Evolutionary conservation across 2,797 vertebrate species (phyloP).

Genomic region (Peromyscus aztecus): DNA sequence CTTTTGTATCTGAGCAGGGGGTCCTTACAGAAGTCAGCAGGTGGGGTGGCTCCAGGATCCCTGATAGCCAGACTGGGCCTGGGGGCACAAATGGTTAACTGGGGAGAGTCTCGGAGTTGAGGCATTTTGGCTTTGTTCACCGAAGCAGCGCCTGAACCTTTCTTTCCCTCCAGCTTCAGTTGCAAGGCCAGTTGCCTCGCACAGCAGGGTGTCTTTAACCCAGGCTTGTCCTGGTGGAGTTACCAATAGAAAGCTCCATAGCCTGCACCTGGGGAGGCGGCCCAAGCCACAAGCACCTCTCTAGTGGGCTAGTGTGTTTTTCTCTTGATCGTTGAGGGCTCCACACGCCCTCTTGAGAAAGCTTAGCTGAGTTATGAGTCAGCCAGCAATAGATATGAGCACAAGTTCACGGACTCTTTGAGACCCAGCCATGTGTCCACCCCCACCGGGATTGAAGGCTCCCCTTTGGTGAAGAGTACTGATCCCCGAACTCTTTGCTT

Average conservation of each 20-base stretch:
- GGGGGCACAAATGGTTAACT: background rate
- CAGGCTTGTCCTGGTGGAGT: background rate
- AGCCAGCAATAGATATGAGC: background rate
- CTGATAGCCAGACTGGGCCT: background rate
- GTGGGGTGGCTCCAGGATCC: background rate
- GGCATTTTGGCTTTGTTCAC: background rate
- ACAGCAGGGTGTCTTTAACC: background rate
- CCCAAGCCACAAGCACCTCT: background rate
- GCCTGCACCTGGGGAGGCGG: background rate
- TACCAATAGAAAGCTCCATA: background rate
- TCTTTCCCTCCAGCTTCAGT: background rate
- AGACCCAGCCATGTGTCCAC: background rate
- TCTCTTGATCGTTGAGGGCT: background rate
- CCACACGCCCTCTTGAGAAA: background rate
- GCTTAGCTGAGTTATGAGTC: background rate
- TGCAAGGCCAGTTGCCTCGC: background rate
- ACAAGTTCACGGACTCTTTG: background rate
- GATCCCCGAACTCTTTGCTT: background rate
- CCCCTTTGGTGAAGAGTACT: background rate
- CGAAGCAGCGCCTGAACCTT: background rate
- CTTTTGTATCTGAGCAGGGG: background rate
- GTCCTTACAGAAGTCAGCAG: background rate
- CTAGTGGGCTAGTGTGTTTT: background rate
- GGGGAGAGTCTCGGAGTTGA: background rate
- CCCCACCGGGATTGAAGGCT: background rate